Evolutionary conservation across 2,888 invertebrate species (phyloP), one percentile per base, ranked within the genome.

Genomic region (Agonopterix arenella): DNA sequence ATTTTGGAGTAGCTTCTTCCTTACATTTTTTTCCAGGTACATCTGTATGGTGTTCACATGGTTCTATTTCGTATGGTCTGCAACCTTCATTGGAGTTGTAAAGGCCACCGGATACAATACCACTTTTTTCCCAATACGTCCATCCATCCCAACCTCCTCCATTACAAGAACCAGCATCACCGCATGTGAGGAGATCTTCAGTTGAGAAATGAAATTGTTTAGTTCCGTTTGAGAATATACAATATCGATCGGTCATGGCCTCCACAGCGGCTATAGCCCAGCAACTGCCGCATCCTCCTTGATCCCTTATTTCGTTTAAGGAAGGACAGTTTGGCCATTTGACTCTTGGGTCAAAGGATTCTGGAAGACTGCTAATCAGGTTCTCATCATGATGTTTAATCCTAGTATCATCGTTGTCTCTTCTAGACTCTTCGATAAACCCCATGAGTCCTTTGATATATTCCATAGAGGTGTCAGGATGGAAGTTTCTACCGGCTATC

Each of bases 251-350:
- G 1, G 94, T 93, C 93, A 96, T 95, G 1, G 95, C 93, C 74
- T 93, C 94, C 0, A 93, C 95, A 9, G 95, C 94, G 18, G 93
- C 95, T 73, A 95, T 93, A 0, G 95, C 95, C 95, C 95, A 96
- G 77, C 96, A 96, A 7, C 95, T 95, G 13, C 96, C 96, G 72
- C 96, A 96, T 11, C 92, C 91, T 4, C 93, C 94, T 28, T 28
- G 28, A 1, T 28, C 28, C 28, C 28, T 28, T 28, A 28, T 28
- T 28, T 28, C 28, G 7, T 52, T 76, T 54, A 96, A 90, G 0
- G 95, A 93, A 0, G 93, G 93, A 67, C 96, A 96, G 56, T 94
- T 65, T 0, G 95, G 91, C 96, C 96, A 97, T 45, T 93, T 80
- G 18, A 84, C 77, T 13, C 96, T 89, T 0, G 96, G 73, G 83